phyloP scores from a whole-genome alignment of 1,140 invertebrate genomes.

The Penaeus japonicus region DNA sequence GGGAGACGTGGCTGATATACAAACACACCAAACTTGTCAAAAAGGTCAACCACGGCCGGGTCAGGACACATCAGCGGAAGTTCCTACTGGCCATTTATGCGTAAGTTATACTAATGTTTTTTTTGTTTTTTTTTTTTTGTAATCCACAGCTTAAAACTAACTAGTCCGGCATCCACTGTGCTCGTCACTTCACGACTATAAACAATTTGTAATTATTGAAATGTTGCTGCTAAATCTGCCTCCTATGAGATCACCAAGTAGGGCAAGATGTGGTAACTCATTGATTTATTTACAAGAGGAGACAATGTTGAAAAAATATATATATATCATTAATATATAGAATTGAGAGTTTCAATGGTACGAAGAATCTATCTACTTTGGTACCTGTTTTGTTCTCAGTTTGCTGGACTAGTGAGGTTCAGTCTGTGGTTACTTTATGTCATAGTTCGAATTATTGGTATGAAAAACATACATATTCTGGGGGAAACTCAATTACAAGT shows the following conservation, averaged over 20 bases:
- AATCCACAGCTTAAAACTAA: background rate
- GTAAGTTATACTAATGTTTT: slow-evolving; percentile 74
- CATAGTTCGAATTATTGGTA: no score
- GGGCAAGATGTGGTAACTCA: no score
- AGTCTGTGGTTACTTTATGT: background rate
- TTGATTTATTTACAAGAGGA: background rate
- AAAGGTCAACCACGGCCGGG: slow-evolving; percentile 92
- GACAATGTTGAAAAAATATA: background rate
- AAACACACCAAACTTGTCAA: slow-evolving; percentile 99
- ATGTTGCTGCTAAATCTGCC: no score
- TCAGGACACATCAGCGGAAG: slow-evolving; percentile 98
- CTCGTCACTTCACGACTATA: no score
- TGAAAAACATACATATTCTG: no score
- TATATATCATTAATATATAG: background rate
- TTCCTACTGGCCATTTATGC: slow-evolving; percentile 99
- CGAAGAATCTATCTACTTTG: background rate
- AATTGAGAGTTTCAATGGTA: background rate
- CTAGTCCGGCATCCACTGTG: background rate
- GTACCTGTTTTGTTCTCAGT: background rate
- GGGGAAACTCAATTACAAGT: no score
- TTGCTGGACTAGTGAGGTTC: no score
- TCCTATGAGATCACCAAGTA: no score
- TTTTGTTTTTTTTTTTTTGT: background rate
- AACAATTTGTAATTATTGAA: no score
- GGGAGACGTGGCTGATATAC: slow-evolving; percentile 99